Evolutionary conservation across 2,113 vertebrate species (phyloP).

Genomic region (Cygnus atratus): DNA sequence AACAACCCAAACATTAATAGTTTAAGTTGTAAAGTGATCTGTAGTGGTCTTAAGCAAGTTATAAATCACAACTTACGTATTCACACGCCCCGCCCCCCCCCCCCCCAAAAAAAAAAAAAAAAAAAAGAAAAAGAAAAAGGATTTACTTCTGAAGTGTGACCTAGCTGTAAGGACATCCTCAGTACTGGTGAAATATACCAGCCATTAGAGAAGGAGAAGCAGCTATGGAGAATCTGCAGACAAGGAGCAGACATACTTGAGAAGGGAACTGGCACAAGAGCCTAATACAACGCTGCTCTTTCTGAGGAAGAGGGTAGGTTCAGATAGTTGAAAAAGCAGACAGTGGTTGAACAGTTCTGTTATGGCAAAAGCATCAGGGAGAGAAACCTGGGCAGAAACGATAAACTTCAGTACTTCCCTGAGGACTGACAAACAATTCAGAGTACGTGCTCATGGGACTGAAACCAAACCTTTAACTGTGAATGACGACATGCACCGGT

Average conservation of each 20-base stretch:
- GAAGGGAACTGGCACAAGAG: not conserved
- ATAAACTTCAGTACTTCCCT: not conserved
- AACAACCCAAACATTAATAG: not conserved
- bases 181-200: not conserved
- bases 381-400: not conserved
- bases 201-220: not conserved
- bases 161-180: not conserved
- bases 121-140: not conserved
- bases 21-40: not conserved
- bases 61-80: not conserved
- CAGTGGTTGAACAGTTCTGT: not conserved
- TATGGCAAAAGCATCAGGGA: not conserved
- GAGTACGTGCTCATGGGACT: not conserved
- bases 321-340: not conserved
- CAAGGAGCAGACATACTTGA: not conserved
- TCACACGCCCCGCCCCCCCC: too few relatives aligned
- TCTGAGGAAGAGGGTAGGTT: not conserved
- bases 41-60: not conserved
- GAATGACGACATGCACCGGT: accelerated
- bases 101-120: too few relatives aligned
- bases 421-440: not conserved
- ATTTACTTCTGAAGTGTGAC: not conserved
- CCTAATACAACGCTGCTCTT: not conserved
- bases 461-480: not conserved
- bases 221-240: not conserved